These are phyloP conservation scores for Hippocampus comes DNA, from an alignment of 2,113 vertebrate species.

Conservation along the genomic window DNA sequence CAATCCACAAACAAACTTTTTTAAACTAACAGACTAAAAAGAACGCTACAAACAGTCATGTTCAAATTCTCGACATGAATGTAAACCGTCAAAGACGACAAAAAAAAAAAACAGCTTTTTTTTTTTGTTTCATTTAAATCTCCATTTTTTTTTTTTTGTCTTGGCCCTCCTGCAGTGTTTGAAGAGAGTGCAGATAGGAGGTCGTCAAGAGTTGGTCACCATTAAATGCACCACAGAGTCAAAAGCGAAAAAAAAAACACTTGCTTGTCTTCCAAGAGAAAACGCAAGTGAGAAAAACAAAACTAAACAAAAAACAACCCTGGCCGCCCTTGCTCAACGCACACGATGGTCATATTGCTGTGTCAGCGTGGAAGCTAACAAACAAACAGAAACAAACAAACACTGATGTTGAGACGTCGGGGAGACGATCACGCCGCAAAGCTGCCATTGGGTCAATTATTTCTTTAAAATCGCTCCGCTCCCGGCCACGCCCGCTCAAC, in stretches of 20 bases:
- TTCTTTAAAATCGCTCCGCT: slow-evolving; percentile 63
- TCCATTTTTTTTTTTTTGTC: slow-evolving; percentile 20
- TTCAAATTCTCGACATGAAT: slow-evolving; percentile 67
- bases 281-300: slow-evolving; percentile 44
- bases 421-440: slow-evolving; percentile 60
- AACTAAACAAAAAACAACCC: slow-evolving; percentile 34
- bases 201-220: slow-evolving; percentile 69
- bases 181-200: slow-evolving; percentile 69
- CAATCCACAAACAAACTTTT: not conserved
- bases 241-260: slow-evolving; percentile 62
- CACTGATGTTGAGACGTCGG: slow-evolving; percentile 39
- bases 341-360: slow-evolving; percentile 81
- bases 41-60: slow-evolving; percentile 76
- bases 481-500: slow-evolving; percentile 64
- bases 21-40: slow-evolving; percentile 71
- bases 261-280: slow-evolving; percentile 44
- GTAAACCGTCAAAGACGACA: slow-evolving; percentile 68
- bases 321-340: slow-evolving; percentile 56
- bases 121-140: slow-evolving; percentile 6
- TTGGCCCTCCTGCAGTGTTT: slow-evolving; percentile 64
- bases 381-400: slow-evolving; percentile 3
- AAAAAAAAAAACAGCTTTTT: slow-evolving; percentile 25
- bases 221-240: slow-evolving; percentile 75
- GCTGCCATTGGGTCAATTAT: slow-evolving; percentile 74
- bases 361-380: slow-evolving; percentile 59